phyloP scores from a whole-genome alignment of 2,797 vertebrate genomes.

The Urophycis tenuis region DNA sequence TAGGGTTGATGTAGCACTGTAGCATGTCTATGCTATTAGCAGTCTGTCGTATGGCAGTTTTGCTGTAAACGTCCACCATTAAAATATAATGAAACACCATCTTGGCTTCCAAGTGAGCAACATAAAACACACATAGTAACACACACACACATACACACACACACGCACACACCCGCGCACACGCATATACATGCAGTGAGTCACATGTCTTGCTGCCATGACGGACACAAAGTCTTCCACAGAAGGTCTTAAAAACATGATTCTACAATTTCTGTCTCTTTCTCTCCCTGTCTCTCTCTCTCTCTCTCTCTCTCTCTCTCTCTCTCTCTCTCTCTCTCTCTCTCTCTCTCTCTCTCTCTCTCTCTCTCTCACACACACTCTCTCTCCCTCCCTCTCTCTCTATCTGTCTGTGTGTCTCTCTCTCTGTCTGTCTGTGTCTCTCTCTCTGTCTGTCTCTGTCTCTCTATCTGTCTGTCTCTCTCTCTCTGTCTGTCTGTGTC shows the following conservation, averaged over 20 bases:
- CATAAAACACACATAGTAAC: neutral
- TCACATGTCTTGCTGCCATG: slow-evolving; percentile 23
- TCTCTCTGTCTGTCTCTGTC: slow-evolving; percentile 35
- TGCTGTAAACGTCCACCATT: slow-evolving; percentile 29
- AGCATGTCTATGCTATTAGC: neutral
- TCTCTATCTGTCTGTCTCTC: slow-evolving; percentile 14
- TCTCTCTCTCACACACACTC: too few species aligned
- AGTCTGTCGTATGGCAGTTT: slow-evolving; percentile 6
- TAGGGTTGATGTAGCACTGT: neutral
- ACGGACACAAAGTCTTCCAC: slow-evolving; percentile 49
- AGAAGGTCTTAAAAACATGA: slow-evolving; percentile 51
- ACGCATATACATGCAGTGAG: slow-evolving; percentile 11
- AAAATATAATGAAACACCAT: slow-evolving; percentile 53
- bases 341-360: slow-evolving; percentile 11
- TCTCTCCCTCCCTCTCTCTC: too few species aligned
- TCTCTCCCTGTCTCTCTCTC: slow-evolving; percentile 20
- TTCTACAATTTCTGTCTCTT: slow-evolving; percentile 22
- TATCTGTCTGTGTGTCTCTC: slow-evolving; percentile 33
- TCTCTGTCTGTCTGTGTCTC: slow-evolving; percentile 34
- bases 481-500: slow-evolving; percentile 5
- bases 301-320: slow-evolving; percentile 23
- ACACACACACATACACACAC: neutral
- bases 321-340: slow-evolving; percentile 6
- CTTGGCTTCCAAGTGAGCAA: slow-evolving; percentile 36
- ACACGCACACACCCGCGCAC: slow-evolving; percentile 8